Base-by-base conservation (phyloP, 2,888 invertebrate species). In the Drosophila putrida region DNA sequence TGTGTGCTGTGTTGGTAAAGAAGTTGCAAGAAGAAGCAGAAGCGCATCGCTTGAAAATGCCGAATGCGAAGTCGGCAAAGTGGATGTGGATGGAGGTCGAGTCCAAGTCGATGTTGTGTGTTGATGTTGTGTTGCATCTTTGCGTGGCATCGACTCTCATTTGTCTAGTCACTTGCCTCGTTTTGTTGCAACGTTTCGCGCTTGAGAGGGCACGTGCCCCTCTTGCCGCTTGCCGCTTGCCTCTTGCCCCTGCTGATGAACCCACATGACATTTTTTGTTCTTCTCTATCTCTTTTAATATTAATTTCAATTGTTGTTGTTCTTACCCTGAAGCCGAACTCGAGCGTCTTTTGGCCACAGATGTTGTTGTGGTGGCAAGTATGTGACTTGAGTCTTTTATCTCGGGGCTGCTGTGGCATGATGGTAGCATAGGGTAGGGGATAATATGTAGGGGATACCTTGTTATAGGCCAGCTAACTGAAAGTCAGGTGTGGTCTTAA, bases 181-280 rank as follows among this genome's bases (percentile, higher is more conserved):
- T 68, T 81, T 71, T 60, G 71, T 65, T 85, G 86, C 86, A 85
- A 13, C 43, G 28, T 83, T 88, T 86, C 88, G 87, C 85, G 85
- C 89, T 86, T 89, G 84, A 86, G 89, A 86, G 85, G 89, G 82
- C 85, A 86, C 89, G 85, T 86, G 85, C 88, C 84, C 82, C 84
- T 70, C 54, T 49, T 50, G n/a, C 20, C n/a, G n/a, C n/a, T n/a
- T 46, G 27, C 13, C 13, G 31, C 28, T 53, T n/a, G 15, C 20
- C 36, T 25, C 27, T 10, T 27, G 28, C 28, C 31, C 41, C 27
- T 13, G 15, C 3, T 39, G 43, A 27, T 39, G 87, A 78, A 74
- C 85, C 89, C 89, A 88, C 87, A 85, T 87, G 89, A 88, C 84
- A 85, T 73, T 80, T 72, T 54, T 31, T n/a, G n/a, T 31, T 27